Evolutionary conservation across 2,113 vertebrate species (phyloP).

Genomic region (Polyodon spathula): DNA sequence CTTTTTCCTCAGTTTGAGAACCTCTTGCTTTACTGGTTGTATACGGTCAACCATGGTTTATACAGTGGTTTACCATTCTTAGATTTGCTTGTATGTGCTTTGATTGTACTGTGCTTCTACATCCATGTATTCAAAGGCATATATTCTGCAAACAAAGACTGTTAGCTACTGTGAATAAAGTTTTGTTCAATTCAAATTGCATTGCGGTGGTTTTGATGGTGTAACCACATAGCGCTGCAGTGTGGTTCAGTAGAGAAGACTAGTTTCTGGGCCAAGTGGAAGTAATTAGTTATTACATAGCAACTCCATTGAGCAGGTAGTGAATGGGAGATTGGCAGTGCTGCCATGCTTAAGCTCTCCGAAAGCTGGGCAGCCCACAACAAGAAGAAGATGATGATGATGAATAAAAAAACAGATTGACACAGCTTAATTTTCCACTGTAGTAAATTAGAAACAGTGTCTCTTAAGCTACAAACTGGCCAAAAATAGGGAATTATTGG

Average conservation of each 20-base stretch:
- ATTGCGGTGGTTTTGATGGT: neutral
- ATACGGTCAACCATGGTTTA: too few relatives aligned
- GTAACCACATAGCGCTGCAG: constrained; percentile 4
- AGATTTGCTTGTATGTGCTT: too few relatives aligned
- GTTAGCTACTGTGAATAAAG: neutral
- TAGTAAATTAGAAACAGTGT: constrained; percentile 7
- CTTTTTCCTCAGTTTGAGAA: too few relatives aligned
- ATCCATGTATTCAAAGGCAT: too few relatives aligned
- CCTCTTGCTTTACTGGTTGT: too few relatives aligned
- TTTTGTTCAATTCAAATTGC: neutral
- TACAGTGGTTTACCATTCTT: too few relatives aligned
- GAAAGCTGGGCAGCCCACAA: constrained; percentile 19
- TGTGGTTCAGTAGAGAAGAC: neutral
- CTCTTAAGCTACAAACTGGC: neutral
- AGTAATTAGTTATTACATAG: constrained; percentile 55
- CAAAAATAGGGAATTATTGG: neutral
- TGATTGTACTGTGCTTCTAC: too few relatives aligned
- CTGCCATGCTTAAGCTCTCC: constrained; percentile 32
- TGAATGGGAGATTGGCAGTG: constrained; percentile 41
- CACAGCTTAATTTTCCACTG: constrained; percentile 16
- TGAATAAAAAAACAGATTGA: constrained; percentile 12
- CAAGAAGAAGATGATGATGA: constrained; percentile 45
- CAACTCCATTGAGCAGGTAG: constrained; percentile 41
- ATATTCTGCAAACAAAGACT: neutral
- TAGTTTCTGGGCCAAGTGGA: constrained; percentile 34